Base-by-base conservation (phyloP, 2,888 invertebrate species). In the Pachymerium ferrugineum region DNA sequence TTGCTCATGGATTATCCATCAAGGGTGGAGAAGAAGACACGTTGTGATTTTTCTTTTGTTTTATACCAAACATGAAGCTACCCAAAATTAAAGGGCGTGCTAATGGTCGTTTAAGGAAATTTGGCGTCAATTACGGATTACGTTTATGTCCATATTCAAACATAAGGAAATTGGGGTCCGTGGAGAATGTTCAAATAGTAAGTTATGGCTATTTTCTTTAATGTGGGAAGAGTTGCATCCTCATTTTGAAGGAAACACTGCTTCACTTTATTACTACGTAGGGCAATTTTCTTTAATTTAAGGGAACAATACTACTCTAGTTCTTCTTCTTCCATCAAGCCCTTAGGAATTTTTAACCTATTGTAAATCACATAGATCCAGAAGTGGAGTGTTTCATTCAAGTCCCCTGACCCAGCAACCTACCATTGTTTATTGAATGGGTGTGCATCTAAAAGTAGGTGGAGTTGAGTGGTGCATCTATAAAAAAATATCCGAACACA, bases 341-440 rank as follows among this genome's bases (percentile, higher is more conserved):
- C 25, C 12, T 28, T 25, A 62, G 22, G 62, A 38, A 28, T 62
- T 62, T 62, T 25, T n/a, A 62, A 14, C 25, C 62, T 25, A 28
- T 62, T 62, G 12, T 62, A 22, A 62, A 22, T 4, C 12, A 10
- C 28, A 25, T 62, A n/a, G 16, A 2, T 54, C 10, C 28, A 22
- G 25, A 62, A n/a, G 14, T 62, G 10, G 62, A 62, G 28, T 62
- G 28, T 62, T 62, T 62, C 28, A 28, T 62, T 28, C 62, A 62
- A 28, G 62, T 62, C 62, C 62, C 25, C 62, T 62, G 62, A 62
- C 62, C 62, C 28, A 62, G 25, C 62, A 62, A 62, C 62, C 62
- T 62, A 22, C 62, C 62, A 62, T 62, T 62, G 62, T 62, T 62
- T 62, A 62, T 62, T n/a, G 62, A 28, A 62, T 62, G 62, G 62